Evolutionary conservation across 2,888 invertebrate genomes (phyloP), one percentile per base, ranked within the genome.

Genomic region (Callosobruchus maculatus): DNA sequence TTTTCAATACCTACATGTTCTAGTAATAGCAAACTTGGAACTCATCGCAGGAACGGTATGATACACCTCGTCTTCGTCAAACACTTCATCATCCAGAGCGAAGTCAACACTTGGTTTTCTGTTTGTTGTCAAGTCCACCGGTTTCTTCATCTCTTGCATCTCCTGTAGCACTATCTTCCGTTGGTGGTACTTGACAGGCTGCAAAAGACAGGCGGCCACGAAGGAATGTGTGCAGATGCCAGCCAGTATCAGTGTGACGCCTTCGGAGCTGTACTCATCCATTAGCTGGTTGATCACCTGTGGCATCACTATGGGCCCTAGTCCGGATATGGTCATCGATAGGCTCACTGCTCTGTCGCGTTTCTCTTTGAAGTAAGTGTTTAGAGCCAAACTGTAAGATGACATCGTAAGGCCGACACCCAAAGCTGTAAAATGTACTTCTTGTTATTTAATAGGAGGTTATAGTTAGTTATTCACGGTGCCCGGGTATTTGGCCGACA

Each of bases 131-230:
- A 7, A 21, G 21, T 22, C 22, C 5, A 7, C 13, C 18, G 21
- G 9, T 20, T 22, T 21, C 68, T 68, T 49, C 68, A 68, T 21
- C 21, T 68, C 70, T 66, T 76, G 71, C 22, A 71, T 68, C 21
- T 68, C 68, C 74, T 77, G 76, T 2, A 26, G 73, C 0, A 68
- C 71, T n/a, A 73, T 68, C 13, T 77, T 81, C 73, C 87, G 90
- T 83, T 90, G 85, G 84, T 93, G 92, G 91, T 92, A 92, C 85
- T 91, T 91, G 0, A 92, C 88, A 21, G 93, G 93, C 81, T 93
- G 91, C 69, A 93, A 87, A 74, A 93, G 85, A 75, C 89, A 84
- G 0, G 92, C 90, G 9, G 90, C 91, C 74, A 90, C 84, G 4
- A 92, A 83, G 0, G 91, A 89, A 84, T 93, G 90, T 0, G 92